Base-by-base conservation (phyloP, 2,888 invertebrate genomes). In the Stramonita haemastoma region DNA sequence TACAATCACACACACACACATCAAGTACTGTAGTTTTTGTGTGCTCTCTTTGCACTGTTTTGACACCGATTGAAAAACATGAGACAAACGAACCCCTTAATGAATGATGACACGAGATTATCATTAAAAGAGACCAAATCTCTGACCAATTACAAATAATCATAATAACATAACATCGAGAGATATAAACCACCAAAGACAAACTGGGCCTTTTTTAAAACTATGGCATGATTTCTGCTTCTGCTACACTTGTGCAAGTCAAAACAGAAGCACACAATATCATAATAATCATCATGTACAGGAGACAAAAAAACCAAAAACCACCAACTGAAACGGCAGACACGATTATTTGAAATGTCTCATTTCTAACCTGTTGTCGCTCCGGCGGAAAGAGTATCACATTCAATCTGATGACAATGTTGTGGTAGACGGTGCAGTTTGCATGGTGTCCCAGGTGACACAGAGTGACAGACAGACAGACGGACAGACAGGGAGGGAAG, bases 321-420 rank as follows among this genome's bases (percentile, higher is more conserved):
- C 79, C 73, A 29, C 29, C 73, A 29, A 29, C 29, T 13, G 8
- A 26, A 13, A 73, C 26, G n/a, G n/a, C n/a, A n/a, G 79, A n/a
- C 34, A 66, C 26, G 66, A 26, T 81, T 17, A 81, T 17, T 81
- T 34, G 34, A 36, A 81, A 81, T 36, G 36, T 81, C 36, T 36
- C 13, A 34, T 15, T 81, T 81, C 32, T 66, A 66, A 26, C 66
- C 66, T 66, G 66, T 34, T 81, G 81, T 81, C 36, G 34, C 34
- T 81, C 81, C 19, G 29, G 34, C 32, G 81, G 81, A 81, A 81
- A 36, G 56, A 84, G 85, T 85, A 60, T 85, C 85, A 85, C 85
- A 85, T 60, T 57, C 60, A 57, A 29, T 29, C 46, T 26, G 17
- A 60, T 56, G 60, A 60, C 60, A 32, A 85, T n/a, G 79, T 79